Percentiles rank a stretch among this genome's conserved stretches.
Conservation (phyloP, 2,113 vertebrate genomes). For the Hiodon tergisus region DNA sequence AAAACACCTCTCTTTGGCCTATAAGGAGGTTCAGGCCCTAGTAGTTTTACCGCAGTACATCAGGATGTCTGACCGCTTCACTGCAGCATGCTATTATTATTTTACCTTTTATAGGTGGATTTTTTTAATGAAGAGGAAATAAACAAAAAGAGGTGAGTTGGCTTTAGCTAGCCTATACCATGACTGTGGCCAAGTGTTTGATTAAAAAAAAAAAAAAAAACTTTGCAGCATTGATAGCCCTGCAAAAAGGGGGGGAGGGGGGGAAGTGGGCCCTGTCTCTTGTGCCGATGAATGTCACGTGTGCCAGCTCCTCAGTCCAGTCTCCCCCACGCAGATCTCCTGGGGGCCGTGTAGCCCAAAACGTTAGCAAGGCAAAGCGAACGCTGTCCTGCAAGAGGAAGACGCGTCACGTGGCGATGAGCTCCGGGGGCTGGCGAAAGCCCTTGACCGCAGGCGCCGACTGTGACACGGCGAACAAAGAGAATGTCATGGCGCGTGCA, state of each 20-base stretch:
- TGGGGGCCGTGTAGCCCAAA: conserved; percentile 37
- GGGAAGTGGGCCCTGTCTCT: no score
- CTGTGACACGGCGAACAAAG: conserved; percentile 80
- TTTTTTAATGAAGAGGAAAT: conserved; percentile 55
- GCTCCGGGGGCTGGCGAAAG: conserved; percentile 43
- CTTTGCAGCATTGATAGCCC: no score
- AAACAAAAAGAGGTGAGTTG: conserved; percentile 67
- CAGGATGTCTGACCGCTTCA: no score
- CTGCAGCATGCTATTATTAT: no score
- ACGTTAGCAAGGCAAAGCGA: conserved; percentile 49
- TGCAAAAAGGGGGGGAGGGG: no score
- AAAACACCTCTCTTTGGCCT: no score
- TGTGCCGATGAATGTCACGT: no score
- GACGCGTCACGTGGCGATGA: conserved; percentile 45
- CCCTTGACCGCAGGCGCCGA: conserved; percentile 41
- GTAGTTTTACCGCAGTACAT: no score
- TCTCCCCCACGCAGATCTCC: conserved; percentile 48
- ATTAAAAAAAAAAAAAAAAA: no score
- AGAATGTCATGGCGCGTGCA: conserved; percentile 84
- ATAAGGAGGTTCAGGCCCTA: no score
- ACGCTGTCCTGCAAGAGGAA: conserved; percentile 61
- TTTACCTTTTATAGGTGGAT: no score
- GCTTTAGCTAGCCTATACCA: not conserved
- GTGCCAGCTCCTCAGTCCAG: not conserved
- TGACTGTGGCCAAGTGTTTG: no score